Evolutionary conservation across 1,140 invertebrate species (phyloP).

Genomic region (Pectinophora gossypiella): DNA sequence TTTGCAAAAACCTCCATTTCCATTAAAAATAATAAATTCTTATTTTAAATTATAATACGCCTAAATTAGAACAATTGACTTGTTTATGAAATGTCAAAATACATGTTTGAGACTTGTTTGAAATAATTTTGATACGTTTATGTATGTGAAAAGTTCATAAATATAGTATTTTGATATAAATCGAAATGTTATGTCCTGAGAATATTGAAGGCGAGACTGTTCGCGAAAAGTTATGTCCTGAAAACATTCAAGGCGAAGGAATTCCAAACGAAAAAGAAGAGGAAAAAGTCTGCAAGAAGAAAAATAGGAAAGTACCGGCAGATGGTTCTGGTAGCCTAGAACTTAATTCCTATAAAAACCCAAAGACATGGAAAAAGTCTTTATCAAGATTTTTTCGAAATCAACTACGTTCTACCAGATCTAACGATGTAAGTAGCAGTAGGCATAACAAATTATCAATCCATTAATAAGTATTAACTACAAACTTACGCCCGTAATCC

Average conservation of each 20-base stretch:
- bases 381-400: constrained; percentile 61
- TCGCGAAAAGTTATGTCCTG: too few relatives aligned
- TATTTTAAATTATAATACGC: neutral
- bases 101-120: neutral
- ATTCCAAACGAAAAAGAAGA: constrained; percentile 42
- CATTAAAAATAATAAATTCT: neutral
- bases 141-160: constrained; percentile 4
- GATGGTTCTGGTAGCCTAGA: constrained; percentile 46
- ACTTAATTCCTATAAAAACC: constrained; percentile 51
- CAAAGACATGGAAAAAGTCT: constrained; percentile 63
- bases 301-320: constrained; percentile 38
- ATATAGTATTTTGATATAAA: neutral
- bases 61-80: neutral
- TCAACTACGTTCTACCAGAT: constrained; percentile 57
- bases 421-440: constrained; percentile 50
- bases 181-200: neutral
- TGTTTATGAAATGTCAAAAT: neutral
- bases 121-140: constrained; percentile 1
- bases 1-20: too few relatives aligned
- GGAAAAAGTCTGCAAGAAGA: constrained; percentile 34
- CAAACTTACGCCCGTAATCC: neutral
- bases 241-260: constrained; percentile 39
- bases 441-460: neutral
- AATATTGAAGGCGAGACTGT: too few relatives aligned
- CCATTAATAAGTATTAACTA: neutral